These are phyloP conservation scores for Torymus tubicola DNA, from an alignment of 2,888 invertebrate genomes.

Conservation along the genomic window DNA sequence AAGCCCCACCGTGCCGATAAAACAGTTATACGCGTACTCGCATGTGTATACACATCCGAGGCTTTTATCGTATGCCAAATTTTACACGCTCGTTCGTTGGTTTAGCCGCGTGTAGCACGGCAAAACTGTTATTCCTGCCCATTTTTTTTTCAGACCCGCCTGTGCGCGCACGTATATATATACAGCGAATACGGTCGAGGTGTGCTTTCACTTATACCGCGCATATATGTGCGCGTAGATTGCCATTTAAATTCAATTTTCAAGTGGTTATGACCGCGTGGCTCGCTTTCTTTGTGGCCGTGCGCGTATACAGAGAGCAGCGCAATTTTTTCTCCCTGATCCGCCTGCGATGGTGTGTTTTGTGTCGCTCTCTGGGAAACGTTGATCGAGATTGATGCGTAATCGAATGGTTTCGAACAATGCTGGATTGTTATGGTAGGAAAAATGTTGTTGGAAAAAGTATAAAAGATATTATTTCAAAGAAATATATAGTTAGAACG, in stretches of 20 bases:
- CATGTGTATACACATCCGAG: not conserved
- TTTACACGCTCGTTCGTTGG: not conserved
- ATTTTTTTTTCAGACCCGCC: not conserved
- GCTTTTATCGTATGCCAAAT: not conserved
- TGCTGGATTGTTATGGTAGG: not conserved
- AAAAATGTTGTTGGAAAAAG: too few relatives aligned
- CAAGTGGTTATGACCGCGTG: slow-evolving; percentile 8
- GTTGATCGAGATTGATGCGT: not conserved
- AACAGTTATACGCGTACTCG: not conserved
- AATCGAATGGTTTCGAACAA: not conserved
- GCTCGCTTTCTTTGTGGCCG: slow-evolving; percentile 32
- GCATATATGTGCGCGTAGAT: not conserved
- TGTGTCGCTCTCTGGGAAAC: not conserved
- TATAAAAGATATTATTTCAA: too few relatives aligned
- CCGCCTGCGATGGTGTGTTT: not conserved
- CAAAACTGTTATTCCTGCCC: not conserved
- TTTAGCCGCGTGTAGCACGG: not conserved
- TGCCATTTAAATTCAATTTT: slow-evolving; percentile 42
- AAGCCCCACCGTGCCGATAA: not conserved
- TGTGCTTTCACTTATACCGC: slow-evolving; percentile 36
- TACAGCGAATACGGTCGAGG: not conserved
- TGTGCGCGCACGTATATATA: too few relatives aligned
- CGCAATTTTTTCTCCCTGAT: too few relatives aligned
- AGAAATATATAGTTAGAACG: too few relatives aligned
- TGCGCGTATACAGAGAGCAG: not conserved